Evolutionary conservation across 2,113 vertebrate genomes (phyloP), one percentile per base, ranked within the genome.

Genomic region (Mobula birostris): DNA sequence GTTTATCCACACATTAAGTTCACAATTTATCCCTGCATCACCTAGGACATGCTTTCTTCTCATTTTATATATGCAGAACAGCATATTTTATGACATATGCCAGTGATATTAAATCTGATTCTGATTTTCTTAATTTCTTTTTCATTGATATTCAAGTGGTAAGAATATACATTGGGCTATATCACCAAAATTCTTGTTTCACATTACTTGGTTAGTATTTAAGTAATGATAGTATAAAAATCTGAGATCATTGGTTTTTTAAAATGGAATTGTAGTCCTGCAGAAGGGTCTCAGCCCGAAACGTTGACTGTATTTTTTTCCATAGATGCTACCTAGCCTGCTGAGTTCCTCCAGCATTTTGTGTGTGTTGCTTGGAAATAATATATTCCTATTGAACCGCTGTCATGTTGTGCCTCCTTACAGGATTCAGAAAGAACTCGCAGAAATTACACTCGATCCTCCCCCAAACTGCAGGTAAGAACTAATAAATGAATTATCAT

Each of bases 361-460:
- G 48, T 48, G 48, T 48, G 48, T 48, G 48, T 48, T 48, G 48
- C 48, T 48, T 1, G 95, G n/a, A 68, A 79, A 80, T 15, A 94
- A 70, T 27, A 19, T 17, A 92, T 63, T 82, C 5, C 40, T 72
- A 29, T 70, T 66, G 29, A 90, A 90, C 58, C 32, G 29, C 66
- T 66, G n/a, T 83, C 72, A 21, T 96, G 94, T 95, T 77, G 95
- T 85, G 95, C 94, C 95, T 94, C 94, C 95, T 96, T 96, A 94
- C 96, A 99, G 99, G 97, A 99, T 99, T 97, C 99, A 99, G 96
- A 99, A 99, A 95, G 98, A 99, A 96, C 98, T 99, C 94, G 99
- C 99, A 95, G 98, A 99, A 97, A 99, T 99, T 96, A 99, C 99
- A 87, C 97, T 99, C 96, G 99, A 99, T 94, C 99, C 98, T 70